These are phyloP conservation scores for Leucoptera coffeella DNA, from an alignment of 2,888 invertebrate species.

Conservation along the genomic window DNA sequence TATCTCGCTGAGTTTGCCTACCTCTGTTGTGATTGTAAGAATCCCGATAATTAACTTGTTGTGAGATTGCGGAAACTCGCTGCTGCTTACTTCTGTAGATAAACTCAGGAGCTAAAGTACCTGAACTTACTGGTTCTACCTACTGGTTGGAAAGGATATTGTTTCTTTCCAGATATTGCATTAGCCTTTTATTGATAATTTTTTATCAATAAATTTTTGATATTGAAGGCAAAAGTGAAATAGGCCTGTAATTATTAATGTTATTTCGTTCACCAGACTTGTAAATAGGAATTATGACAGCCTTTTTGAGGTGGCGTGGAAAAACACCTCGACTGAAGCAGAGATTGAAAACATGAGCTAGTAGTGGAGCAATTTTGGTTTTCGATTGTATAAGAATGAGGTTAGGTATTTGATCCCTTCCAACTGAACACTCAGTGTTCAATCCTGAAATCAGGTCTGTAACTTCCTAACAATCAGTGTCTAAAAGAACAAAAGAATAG, in stretches of 20 bases:
- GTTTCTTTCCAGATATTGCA: slow-evolving; percentile 4
- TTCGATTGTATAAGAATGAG: slow-evolving; percentile 1
- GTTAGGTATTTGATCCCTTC: slow-evolving; percentile 4
- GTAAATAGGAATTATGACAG: slow-evolving; percentile 4
- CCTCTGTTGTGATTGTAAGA: too few species aligned
- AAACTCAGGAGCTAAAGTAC: too few species aligned
- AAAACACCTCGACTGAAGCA: slow-evolving; percentile 4
- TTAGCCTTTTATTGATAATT: slow-evolving; percentile 3
- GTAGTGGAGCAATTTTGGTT: slow-evolving; percentile 1
- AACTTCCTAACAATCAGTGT: slow-evolving; percentile 4
- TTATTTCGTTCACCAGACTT: slow-evolving; percentile 5
- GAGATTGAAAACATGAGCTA: slow-evolving; percentile 2
- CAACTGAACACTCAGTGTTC: slow-evolving; percentile 2
- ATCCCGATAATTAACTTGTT: too few species aligned
- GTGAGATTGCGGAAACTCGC: too few species aligned
- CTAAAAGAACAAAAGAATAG: slow-evolving; percentile 2
- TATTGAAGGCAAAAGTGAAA: slow-evolving; percentile 3
- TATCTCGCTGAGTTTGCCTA: too few species aligned
- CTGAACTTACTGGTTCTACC: too few species aligned
- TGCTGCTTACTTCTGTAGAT: too few species aligned
- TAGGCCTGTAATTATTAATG: slow-evolving; percentile 4
- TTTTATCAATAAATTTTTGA: slow-evolving; percentile 4
- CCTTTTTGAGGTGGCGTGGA: slow-evolving; percentile 5
- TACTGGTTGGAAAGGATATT: slow-evolving; percentile 4
- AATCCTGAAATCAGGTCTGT: slow-evolving; percentile 2